Conservation (phyloP, 2,113 vertebrate species). For the Psittacula cyanocephala region DNA sequence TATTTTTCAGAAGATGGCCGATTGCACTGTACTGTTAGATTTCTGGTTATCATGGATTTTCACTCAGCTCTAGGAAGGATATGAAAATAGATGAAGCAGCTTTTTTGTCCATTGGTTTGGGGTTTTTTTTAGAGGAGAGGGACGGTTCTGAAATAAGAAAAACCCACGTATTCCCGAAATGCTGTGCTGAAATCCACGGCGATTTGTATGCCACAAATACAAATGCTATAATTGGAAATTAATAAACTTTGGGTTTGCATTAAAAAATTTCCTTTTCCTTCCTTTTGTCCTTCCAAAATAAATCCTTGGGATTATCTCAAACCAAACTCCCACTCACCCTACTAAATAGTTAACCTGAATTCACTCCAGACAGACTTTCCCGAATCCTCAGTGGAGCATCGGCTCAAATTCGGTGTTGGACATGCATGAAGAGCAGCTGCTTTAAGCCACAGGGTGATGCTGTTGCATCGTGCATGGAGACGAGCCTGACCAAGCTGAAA, state of each 20-base stretch:
- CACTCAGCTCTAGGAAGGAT: not conserved
- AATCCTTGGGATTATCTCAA: not conserved
- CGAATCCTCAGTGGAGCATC: not conserved
- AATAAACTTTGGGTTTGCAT: accelerated
- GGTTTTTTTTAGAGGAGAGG: accelerated
- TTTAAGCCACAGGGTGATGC: conserved; percentile 24
- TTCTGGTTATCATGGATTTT: not conserved
- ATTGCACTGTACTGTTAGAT: not conserved
- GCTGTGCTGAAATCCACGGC: not conserved
- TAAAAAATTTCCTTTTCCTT: not conserved
- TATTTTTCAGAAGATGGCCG: accelerated
- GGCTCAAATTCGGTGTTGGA: not conserved
- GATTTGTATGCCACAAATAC: not conserved
- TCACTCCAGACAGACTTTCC: not conserved
- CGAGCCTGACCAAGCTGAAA: not conserved
- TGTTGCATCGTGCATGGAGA: not conserved
- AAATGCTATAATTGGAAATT: accelerated
- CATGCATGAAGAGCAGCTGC: not conserved
- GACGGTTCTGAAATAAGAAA: not conserved
- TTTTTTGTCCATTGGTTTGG: accelerated
- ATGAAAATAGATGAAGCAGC: not conserved
- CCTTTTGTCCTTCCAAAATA: not conserved
- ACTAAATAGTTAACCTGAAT: accelerated
- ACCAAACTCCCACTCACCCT: accelerated
- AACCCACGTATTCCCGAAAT: not conserved